phyloP scores from a whole-genome alignment of 2,888 invertebrate species.

The Leucophenga montana region DNA sequence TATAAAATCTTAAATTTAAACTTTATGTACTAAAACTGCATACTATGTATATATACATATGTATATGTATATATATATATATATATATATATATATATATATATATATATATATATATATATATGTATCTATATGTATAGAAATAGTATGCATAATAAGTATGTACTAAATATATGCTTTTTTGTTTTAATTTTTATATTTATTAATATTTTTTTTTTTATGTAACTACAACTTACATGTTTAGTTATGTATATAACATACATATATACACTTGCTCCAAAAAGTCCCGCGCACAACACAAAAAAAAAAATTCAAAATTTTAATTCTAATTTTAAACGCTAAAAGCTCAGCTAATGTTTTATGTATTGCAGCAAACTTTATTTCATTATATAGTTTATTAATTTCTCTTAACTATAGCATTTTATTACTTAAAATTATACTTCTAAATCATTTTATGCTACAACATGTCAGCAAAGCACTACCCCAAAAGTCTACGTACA shows the following conservation, averaged over 20 bases:
- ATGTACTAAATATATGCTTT: background rate
- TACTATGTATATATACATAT: background rate
- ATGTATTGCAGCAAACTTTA: too few relatives aligned
- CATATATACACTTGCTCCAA: constrained; percentile 32
- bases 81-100: constrained; percentile 28
- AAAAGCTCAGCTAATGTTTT: too few relatives aligned
- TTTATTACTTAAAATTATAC: too few relatives aligned
- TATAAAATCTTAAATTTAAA: constrained; percentile 2
- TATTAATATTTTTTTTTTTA: too few relatives aligned
- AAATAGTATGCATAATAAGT: constrained; percentile 29
- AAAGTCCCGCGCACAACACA: too few relatives aligned
- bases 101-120: constrained; percentile 21
- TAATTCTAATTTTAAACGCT: too few relatives aligned
- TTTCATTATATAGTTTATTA: too few relatives aligned
- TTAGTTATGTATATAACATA: constrained; percentile 35
- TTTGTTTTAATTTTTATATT: background rate
- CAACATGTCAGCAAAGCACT: too few relatives aligned
- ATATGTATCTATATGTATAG: constrained; percentile 32
- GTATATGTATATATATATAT: constrained; percentile 13
- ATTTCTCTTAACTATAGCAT: too few relatives aligned
- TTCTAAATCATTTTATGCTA: too few relatives aligned
- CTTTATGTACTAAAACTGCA: constrained; percentile 32
- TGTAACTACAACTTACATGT: background rate
- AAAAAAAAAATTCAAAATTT: too few relatives aligned
- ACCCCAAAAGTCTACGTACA: too few relatives aligned